A percentile compares a stretch with the other conserved stretches of the same genome.
Conservation (phyloP, 2,113 vertebrate genomes). For the Xyrauchen texanus region DNA sequence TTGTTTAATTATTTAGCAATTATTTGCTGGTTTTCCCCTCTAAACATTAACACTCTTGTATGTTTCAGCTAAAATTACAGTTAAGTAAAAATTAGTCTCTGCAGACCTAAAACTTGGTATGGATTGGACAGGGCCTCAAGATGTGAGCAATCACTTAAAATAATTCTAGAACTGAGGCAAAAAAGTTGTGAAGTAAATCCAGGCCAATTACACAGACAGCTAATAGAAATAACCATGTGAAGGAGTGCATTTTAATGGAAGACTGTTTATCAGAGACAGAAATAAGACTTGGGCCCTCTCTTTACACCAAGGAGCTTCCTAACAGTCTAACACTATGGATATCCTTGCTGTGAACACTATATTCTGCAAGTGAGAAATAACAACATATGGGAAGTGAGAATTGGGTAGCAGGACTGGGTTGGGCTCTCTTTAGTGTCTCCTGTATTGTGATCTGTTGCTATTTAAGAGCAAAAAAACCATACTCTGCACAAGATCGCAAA, state of each 20-base stretch:
- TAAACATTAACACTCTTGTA: neutral
- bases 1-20: too few relatives aligned
- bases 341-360: neutral
- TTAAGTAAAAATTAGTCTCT: neutral
- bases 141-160: conserved; percentile 35
- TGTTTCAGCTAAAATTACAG: neutral
- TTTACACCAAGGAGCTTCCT: conserved; percentile 25
- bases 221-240: conserved; percentile 24
- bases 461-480: neutral
- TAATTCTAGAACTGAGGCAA: conserved; percentile 1
- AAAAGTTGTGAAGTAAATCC: conserved; percentile 4
- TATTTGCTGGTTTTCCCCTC: too few relatives aligned
- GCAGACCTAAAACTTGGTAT: neutral
- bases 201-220: neutral
- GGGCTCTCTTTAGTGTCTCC: neutral
- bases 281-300: conserved; percentile 7
- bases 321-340: conserved; percentile 11
- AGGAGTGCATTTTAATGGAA: neutral
- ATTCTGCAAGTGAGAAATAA: conserved; percentile 20
- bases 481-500: too few relatives aligned
- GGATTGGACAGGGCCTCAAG: neutral
- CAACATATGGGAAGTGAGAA: conserved; percentile 31
- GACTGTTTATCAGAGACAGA: conserved; percentile 18
- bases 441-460: neutral
- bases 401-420: neutral